These are phyloP conservation scores for Nanorana parkeri DNA, from an alignment of 2,113 vertebrate species.

Conservation along the genomic window DNA sequence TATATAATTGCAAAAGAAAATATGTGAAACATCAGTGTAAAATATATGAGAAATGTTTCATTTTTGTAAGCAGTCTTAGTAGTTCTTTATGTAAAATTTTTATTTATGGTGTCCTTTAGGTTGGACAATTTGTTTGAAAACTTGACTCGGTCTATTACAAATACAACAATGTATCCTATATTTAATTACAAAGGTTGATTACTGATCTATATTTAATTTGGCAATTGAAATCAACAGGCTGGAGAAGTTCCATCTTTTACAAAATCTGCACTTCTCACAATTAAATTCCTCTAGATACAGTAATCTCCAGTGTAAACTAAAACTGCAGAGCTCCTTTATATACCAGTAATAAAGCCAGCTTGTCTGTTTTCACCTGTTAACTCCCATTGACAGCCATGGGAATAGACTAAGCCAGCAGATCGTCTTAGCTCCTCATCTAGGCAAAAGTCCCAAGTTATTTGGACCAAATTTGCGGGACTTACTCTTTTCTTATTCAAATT, in stretches of 20 bases:
- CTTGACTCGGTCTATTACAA: not conserved
- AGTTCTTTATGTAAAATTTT: too few species aligned
- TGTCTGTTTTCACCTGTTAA: constrained; percentile 38
- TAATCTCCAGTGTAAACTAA: constrained; percentile 28
- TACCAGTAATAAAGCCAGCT: constrained; percentile 30
- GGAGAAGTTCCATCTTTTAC: constrained; percentile 13
- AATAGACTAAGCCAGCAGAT: constrained; percentile 23
- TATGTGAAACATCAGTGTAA: too few species aligned
- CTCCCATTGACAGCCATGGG: constrained; percentile 34
- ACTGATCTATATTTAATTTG: constrained; percentile 15
- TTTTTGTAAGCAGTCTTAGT: too few species aligned
- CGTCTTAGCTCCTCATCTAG: constrained; percentile 25
- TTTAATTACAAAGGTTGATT: constrained; percentile 15
- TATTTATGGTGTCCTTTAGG: too few species aligned
- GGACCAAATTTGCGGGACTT: not conserved
- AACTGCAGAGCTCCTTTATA: constrained; percentile 21
- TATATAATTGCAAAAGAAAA: too few species aligned
- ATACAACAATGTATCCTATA: constrained; percentile 4
- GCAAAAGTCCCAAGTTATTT: constrained; percentile 27
- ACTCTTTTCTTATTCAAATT: not conserved
- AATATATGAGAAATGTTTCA: too few species aligned
- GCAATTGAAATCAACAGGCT: not conserved
- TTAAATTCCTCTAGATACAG: constrained; percentile 6
- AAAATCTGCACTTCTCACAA: constrained; percentile 16
- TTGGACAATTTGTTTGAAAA: not conserved